A percentile compares a stretch with the other conserved stretches of the same genome.
Conservation (phyloP, 2,888 invertebrate species). For the Limnephilus auricula region DNA sequence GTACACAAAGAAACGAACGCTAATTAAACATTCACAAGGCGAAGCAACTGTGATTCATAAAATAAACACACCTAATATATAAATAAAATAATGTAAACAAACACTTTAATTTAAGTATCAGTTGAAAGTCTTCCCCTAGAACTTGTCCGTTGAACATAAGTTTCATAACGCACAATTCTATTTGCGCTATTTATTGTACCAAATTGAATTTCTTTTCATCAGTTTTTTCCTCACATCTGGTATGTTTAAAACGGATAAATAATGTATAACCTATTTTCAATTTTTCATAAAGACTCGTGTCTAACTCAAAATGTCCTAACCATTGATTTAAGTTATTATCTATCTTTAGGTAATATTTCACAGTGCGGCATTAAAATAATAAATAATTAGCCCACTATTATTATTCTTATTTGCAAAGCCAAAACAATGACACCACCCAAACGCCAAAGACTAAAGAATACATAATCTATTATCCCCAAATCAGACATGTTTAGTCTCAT, state of each 20-base stretch:
- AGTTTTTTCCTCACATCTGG: too few relatives aligned
- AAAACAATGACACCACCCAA: neutral
- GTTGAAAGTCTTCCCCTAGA: neutral
- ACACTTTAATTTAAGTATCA: neutral
- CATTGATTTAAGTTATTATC: too few relatives aligned
- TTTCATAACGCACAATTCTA: too few relatives aligned
- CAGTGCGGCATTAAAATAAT: too few relatives aligned
- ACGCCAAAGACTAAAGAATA: neutral
- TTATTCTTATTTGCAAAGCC: neutral
- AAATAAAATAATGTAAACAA: neutral
- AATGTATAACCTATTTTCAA: too few relatives aligned
- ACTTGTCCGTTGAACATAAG: neutral
- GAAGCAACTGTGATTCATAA: neutral
- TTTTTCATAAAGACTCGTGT: too few relatives aligned
- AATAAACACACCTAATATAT: neutral
- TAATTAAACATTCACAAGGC: neutral
- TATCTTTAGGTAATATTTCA: too few relatives aligned
- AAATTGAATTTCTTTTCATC: too few relatives aligned
- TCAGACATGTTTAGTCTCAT: neutral
- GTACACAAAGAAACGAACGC: neutral
- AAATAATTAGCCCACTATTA: too few relatives aligned
- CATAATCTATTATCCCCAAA: neutral
- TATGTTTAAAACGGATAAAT: too few relatives aligned
- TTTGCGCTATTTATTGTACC: too few relatives aligned
- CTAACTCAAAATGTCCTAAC: too few relatives aligned